Conservation (phyloP, 2,113 vertebrate species). For the Pangasianodon hypophthalmus region DNA sequence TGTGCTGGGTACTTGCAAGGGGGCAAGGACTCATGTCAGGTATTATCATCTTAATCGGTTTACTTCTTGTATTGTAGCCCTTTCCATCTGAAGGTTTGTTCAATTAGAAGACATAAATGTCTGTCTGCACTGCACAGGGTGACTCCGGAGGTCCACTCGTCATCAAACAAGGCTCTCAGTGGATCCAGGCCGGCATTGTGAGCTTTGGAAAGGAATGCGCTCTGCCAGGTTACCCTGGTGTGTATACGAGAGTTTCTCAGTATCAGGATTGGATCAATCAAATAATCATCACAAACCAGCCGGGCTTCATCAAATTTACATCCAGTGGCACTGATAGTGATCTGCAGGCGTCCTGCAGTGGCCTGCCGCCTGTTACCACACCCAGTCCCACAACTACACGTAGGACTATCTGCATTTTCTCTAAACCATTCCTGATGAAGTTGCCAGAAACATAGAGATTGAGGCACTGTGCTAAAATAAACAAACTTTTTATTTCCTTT, state of each 20-base stretch:
- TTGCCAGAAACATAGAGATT: not conserved
- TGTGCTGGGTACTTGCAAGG: conserved; percentile 69
- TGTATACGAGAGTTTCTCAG: conserved; percentile 46
- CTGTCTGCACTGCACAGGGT: conserved; percentile 65
- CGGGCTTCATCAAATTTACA: conserved; percentile 50
- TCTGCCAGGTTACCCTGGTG: not conserved
- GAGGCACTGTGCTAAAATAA: not conserved
- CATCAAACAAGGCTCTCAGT: conserved; percentile 25
- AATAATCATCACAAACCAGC: conserved; percentile 36
- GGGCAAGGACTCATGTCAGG: conserved; percentile 68
- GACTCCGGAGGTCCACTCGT: conserved; percentile 77
- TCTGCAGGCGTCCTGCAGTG: conserved; percentile 31
- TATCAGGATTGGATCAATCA: conserved; percentile 42
- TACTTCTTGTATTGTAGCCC: not conserved
- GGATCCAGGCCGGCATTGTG: conserved; percentile 68
- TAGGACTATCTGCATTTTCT: not conserved
- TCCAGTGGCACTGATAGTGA: conserved; percentile 62
- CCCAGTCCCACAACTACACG: conserved; percentile 9
- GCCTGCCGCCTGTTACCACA: not conserved
- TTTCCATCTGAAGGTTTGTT: not conserved
- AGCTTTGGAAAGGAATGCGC: conserved; percentile 79
- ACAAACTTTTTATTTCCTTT: not conserved
- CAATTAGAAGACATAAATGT: not conserved
- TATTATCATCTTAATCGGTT: not conserved
- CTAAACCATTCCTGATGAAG: not conserved